These are phyloP conservation scores for Lycaon pictus DNA, from an alignment of 2,113 vertebrate species.

Conservation along the genomic window DNA sequence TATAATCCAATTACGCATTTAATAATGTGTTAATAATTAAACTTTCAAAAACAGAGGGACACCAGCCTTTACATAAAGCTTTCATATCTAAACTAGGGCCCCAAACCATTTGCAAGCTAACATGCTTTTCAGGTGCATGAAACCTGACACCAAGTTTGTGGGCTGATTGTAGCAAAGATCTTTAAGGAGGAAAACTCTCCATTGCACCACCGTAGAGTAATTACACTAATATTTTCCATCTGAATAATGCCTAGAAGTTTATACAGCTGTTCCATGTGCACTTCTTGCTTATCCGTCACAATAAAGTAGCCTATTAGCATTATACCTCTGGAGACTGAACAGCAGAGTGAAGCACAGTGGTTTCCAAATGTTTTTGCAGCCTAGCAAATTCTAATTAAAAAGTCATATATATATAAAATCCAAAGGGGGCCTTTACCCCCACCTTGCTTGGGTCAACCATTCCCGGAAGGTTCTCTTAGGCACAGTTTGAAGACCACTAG, in stretches of 20 bases:
- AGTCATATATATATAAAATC: neutral
- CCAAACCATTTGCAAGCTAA: neutral
- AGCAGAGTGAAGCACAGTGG: neutral
- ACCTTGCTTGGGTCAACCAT: neutral
- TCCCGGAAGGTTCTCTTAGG: neutral
- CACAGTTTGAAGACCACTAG: neutral
- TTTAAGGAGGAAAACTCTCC: neutral
- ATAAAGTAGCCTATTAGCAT: neutral
- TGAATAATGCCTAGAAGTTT: slow-evolving; percentile 4
- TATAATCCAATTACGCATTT: slow-evolving; percentile 65
- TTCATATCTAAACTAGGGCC: neutral
- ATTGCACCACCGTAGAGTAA: neutral
- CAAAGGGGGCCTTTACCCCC: neutral
- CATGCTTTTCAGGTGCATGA: neutral
- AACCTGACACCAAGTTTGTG: neutral
- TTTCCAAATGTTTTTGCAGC: slow-evolving; percentile 12
- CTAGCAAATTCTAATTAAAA: neutral
- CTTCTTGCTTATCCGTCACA: neutral
- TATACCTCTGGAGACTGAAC: neutral
- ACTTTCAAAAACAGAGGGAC: neutral
- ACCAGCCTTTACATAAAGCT: neutral
- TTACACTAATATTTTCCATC: neutral
- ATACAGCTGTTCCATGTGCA: neutral
- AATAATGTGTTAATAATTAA: slow-evolving; percentile 73
- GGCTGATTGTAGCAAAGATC: neutral